Percentiles rank a stretch among this genome's conserved stretches.
These are phyloP conservation scores for Synodontis membranacea DNA, from an alignment of 2,113 vertebrate genomes.

Conservation along the genomic window DNA sequence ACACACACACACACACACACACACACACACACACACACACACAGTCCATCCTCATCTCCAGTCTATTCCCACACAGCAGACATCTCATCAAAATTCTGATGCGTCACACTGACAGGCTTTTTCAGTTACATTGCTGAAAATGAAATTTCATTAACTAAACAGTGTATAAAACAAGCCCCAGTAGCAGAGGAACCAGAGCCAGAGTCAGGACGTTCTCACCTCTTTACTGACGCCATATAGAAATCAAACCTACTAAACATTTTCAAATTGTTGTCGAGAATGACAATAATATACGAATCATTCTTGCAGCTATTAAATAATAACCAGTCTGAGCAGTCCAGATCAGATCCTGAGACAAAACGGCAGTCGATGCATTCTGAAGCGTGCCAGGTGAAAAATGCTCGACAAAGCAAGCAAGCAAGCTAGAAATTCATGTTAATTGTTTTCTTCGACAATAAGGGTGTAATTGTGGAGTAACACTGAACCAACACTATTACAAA, in stretches of 20 bases:
- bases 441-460: too few species aligned
- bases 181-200: background rate
- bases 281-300: too few species aligned
- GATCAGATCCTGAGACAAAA: too few species aligned
- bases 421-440: too few species aligned
- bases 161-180: background rate
- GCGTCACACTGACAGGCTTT: constrained; percentile 23
- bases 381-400: too few species aligned
- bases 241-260: background rate
- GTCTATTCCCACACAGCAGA: constrained; percentile 5
- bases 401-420: too few species aligned
- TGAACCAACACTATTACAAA: too few species aligned
- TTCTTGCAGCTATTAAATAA: too few species aligned
- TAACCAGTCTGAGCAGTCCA: too few species aligned
- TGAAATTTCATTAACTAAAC: background rate
- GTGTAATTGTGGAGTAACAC: too few species aligned
- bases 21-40: constrained; percentile 32
- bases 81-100: constrained; percentile 13
- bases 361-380: too few species aligned
- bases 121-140: constrained; percentile 1
- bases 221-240: background rate
- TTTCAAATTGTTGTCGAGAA: background rate
- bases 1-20: constrained; percentile 38
- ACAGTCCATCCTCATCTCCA: background rate
- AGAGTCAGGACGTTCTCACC: too few species aligned